These are phyloP conservation scores for Leucopsar rothschildi DNA, from an alignment of 2,113 vertebrate species.

Conservation along the genomic window DNA sequence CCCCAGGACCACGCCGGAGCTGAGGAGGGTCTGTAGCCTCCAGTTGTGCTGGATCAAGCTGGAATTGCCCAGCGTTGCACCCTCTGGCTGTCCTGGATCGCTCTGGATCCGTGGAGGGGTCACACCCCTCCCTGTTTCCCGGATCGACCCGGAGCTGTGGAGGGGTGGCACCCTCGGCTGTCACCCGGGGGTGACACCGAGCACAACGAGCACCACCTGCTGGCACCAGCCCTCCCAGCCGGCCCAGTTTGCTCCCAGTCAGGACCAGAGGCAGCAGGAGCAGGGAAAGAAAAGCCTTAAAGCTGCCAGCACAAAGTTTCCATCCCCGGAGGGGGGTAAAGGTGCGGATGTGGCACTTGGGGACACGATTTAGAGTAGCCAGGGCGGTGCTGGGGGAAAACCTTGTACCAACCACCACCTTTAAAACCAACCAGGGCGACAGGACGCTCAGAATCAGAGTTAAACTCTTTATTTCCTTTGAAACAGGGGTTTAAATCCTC, in stretches of 20 bases:
- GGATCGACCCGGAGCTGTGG: not conserved
- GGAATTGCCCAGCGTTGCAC: accelerated
- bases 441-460: not conserved
- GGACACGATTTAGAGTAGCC: not conserved
- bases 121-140: accelerated
- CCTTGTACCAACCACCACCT: accelerated
- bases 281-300: not conserved
- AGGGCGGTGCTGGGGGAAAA: not conserved
- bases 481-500: not conserved
- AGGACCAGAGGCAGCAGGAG: not conserved
- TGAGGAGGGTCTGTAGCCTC: accelerated
- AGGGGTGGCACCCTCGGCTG: not conserved
- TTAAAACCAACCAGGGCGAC: accelerated
- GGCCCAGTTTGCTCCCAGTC: not conserved
- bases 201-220: not conserved
- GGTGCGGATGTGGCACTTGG: not conserved
- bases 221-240: not conserved
- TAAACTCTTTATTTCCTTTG: constrained; percentile 57
- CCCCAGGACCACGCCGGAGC: not conserved
- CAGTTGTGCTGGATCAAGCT: not conserved
- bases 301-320: accelerated
- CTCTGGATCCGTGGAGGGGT: not conserved
- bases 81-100: not conserved
- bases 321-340: not conserved
- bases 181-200: not conserved